Percentiles rank a stretch among this genome's conserved stretches.
Conservation (phyloP, 2,113 vertebrate species). For the Neofelis nebulosa region DNA sequence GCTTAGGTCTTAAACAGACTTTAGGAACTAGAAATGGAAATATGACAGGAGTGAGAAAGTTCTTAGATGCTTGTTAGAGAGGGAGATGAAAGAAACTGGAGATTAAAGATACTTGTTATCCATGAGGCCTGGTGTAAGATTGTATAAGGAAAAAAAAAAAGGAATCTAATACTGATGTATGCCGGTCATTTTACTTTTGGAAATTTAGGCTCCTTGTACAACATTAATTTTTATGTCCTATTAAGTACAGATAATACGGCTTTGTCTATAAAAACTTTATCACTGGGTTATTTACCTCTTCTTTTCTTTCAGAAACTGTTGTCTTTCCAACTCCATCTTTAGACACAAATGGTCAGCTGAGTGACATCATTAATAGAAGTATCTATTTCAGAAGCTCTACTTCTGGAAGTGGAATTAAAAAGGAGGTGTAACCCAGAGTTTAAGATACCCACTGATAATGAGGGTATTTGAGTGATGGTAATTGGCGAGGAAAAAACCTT, state of each 20-base stretch:
- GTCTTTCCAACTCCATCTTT: constrained; percentile 30
- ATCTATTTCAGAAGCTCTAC: constrained; percentile 49
- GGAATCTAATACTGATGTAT: not conserved
- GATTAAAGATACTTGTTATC: not conserved
- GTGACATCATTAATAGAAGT: constrained; percentile 52
- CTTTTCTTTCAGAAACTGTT: constrained; percentile 42
- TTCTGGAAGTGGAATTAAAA: constrained; percentile 58
- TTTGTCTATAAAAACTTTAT: not conserved
- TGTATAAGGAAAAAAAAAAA: not conserved
- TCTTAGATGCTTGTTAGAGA: not conserved
- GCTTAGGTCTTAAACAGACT: not conserved
- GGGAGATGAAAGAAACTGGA: not conserved
- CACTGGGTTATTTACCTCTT: constrained; percentile 35
- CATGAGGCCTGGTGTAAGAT: not conserved
- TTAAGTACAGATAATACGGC: not conserved
- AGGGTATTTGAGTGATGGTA: constrained; percentile 57
- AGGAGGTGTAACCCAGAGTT: constrained; percentile 46
- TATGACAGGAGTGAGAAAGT: not conserved
- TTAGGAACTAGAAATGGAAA: constrained; percentile 13
- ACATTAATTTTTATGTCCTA: not conserved
- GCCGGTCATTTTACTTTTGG: not conserved
- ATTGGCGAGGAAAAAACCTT: constrained; percentile 68
- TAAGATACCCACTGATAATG: constrained; percentile 45
- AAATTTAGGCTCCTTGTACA: not conserved
- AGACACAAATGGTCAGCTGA: not conserved